These are phyloP conservation scores for Oceanites oceanicus DNA, from an alignment of 2,113 vertebrate genomes.

Conservation along the genomic window DNA sequence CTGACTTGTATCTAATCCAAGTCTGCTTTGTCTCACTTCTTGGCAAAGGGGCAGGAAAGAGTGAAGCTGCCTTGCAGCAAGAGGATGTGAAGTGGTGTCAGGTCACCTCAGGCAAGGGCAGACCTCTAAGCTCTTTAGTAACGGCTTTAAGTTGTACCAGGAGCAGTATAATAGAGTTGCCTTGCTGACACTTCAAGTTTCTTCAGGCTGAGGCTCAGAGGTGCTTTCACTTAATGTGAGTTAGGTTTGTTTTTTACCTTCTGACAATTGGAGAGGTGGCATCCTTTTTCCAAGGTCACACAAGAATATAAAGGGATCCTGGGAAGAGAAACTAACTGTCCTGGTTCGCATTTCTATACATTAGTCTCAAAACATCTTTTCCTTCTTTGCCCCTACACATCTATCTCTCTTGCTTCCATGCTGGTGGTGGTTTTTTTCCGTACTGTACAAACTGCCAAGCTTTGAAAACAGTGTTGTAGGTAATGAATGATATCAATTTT, in stretches of 20 bases:
- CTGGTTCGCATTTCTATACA: neutral
- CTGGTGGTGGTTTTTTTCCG: neutral
- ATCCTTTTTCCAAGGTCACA: neutral
- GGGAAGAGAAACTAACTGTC: neutral
- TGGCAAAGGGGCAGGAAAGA: neutral
- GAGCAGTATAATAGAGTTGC: neutral
- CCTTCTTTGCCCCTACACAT: neutral
- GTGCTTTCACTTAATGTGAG: neutral
- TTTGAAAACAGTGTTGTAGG: neutral
- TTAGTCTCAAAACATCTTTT: neutral
- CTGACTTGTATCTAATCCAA: neutral
- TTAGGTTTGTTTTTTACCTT: neutral
- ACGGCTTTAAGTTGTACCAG: neutral
- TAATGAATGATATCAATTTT: neutral
- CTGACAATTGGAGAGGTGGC: neutral
- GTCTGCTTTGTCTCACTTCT: neutral
- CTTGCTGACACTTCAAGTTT: neutral
- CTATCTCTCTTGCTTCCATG: neutral
- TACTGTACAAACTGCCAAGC: neutral
- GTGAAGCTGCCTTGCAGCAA: neutral
- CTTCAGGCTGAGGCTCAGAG: neutral
- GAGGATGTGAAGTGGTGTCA: neutral
- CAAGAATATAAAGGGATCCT: neutral
- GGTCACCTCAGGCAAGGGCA: neutral
- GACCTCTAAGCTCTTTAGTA: neutral